A percentile compares a stretch with the other conserved stretches of the same genome.
These are phyloP conservation scores for Acleris sparsana DNA, from an alignment of 2,888 invertebrate genomes.

Conservation along the genomic window DNA sequence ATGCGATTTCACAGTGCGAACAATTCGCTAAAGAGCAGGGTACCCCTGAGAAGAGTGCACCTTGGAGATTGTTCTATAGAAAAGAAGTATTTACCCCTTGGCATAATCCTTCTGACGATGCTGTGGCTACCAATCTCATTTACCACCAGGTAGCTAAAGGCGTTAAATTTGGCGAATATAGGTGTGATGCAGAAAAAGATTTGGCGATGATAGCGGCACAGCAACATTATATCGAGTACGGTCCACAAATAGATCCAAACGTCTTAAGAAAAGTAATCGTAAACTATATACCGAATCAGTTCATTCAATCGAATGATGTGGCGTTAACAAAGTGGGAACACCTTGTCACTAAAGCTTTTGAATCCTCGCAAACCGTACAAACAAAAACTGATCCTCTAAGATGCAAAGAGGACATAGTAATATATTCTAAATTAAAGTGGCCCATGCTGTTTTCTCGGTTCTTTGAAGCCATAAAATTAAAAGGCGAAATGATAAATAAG, in stretches of 20 bases:
- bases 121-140: constrained; percentile 93
- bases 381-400: constrained; percentile 85
- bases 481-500: constrained; percentile 86
- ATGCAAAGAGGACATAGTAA: constrained; percentile 95
- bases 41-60: constrained; percentile 91
- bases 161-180: constrained; percentile 95
- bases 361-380: constrained; percentile 88
- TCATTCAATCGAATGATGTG: constrained; percentile 85
- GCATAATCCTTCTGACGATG: constrained; percentile 93
- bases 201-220: constrained; percentile 94
- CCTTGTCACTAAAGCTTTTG: constrained; percentile 88
- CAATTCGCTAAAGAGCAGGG: constrained; percentile 97
- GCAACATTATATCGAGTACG: constrained; percentile 94
- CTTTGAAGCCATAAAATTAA: constrained; percentile 93
- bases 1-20: constrained; percentile 97
- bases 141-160: constrained; percentile 95
- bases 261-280: constrained; percentile 88
- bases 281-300: constrained; percentile 91
- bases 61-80: constrained; percentile 94
- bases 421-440: constrained; percentile 96
- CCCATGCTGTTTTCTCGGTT: constrained; percentile 97
- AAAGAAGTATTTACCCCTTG: constrained; percentile 96
- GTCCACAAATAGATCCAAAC: constrained; percentile 86
- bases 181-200: constrained; percentile 92
- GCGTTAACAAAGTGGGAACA: constrained; percentile 88